Base-by-base conservation (phyloP, 2,797 vertebrate species). In the Sebastes alutus region DNA sequence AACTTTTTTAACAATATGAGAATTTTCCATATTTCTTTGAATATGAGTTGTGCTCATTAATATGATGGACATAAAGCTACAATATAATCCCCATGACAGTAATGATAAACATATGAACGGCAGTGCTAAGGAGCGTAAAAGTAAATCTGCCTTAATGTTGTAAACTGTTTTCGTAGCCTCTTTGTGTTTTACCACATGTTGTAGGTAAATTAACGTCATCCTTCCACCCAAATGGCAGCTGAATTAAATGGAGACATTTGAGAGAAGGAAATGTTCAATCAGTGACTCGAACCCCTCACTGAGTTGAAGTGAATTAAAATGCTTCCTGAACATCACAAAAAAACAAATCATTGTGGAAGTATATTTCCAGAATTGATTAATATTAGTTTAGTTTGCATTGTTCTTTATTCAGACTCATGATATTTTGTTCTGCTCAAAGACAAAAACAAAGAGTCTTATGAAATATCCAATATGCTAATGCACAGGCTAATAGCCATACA, bases 401-500 rank as follows among this genome's bases (percentile, higher is more conserved):
- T 77, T 70, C 33, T 64, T 71, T 73, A 18, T 56, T 18, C 30
- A n/a, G 25, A 55, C 30, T 71, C 35, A 12, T 68, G 42, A 68
- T 18, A 38, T 64, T 65, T 80, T 8, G 68, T 72, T 72, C 67
- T 56, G 16, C 63, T 29, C 35, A 35, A 78, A 67, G 70, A 79
- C 64, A 63, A 80, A 87, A 79, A 82, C 78, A 86, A 86, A 78
- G 46, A 58, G 64, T 84, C 4, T 70, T 12, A 33, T 77, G 62
- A 83, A 88, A 76, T 70, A 84, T 73, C 71, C 62, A 66, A 72
- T 82, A 88, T 83, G 66, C 60, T 77, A 79, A 90, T 87, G 16
- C 18, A 1, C 5, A 23, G 78, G 56, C 56, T 76, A 84, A 80
- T 38, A 55, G 16, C 33, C 71, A 68, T 66, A 63, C 25, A 64